Base-by-base conservation (phyloP, 2,797 vertebrate genomes). In the Helicolenus hilgendorfi region DNA sequence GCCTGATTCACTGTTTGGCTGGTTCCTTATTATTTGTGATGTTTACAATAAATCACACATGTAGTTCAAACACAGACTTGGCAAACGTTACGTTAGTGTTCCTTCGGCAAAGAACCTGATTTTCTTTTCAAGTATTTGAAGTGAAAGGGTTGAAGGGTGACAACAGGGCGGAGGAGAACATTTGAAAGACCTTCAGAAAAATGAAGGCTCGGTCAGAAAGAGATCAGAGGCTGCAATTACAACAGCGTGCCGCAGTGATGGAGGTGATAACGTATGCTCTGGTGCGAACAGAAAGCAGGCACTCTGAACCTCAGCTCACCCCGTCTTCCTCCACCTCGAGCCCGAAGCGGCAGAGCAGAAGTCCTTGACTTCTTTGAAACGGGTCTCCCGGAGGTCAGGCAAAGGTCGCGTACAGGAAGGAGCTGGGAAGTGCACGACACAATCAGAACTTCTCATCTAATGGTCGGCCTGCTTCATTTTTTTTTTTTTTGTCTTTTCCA, bases 141-240 rank as follows among this genome's bases (percentile, higher is more conserved):
- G 74, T 75, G 36, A 84, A 82, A 58, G 53, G 65, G 41, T 70
- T 88, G 84, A 85, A 87, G 80, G 76, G 74, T 77, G 80, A 94
- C 72, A 72, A 74, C 29, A 31, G 82, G 72, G 69, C 15, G 58
- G 83, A 81, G 79, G 78, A 60, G 77, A 91, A 83, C 77, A 79
- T 91, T 92, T 89, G 65, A 91, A 89, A 92, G 88, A 96, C 96
- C 95, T 97, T 97, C 91, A 96, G 97, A 87, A 95, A 97, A 98
- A 97, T 27, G 89, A 98, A 92, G 92, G 86, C 77, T 89, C 1
- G 31, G 49, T 83, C 86, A 90, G 85, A 78, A 79, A 78, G 84
- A 86, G 98, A 98, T 98, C 97, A 97, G 96, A 98, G 98, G 94
- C 97, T 97, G 97, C 98, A 98, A 98, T 98, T 98, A 98, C 98